Evolutionary conservation across 2,797 vertebrate genomes (phyloP).

Genomic region (Hylomyscus alleni): DNA sequence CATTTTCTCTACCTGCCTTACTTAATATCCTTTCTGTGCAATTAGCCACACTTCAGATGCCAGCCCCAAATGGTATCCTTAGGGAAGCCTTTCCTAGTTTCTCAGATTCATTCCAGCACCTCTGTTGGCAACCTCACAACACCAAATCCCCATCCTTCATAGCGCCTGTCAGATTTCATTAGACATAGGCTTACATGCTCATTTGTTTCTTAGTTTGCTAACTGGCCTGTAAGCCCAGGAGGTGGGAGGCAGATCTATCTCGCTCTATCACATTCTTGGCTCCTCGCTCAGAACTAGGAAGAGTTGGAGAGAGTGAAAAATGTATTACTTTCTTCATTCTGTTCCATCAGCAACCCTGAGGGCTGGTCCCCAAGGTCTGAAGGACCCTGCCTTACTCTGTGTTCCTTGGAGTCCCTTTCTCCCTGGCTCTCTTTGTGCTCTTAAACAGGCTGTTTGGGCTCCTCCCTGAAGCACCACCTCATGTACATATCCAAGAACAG

Average conservation of each 20-base stretch:
- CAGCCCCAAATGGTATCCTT: slow-evolving; percentile 7
- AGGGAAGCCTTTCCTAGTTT: slow-evolving; percentile 30
- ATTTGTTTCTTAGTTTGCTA: background rate
- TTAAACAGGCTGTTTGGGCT: background rate
- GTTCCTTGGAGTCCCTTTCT: background rate
- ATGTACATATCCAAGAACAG: background rate
- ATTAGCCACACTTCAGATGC: slow-evolving; percentile 21
- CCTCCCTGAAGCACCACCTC: background rate
- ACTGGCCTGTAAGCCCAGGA: background rate
- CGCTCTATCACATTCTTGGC: background rate
- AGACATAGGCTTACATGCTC: background rate
- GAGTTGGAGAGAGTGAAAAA: background rate
- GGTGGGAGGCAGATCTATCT: background rate
- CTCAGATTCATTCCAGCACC: background rate
- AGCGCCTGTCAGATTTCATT: slow-evolving; percentile 4
- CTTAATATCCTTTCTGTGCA: background rate
- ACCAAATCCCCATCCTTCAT: background rate
- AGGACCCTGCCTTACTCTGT: background rate
- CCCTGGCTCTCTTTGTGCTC: background rate
- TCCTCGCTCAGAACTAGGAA: background rate
- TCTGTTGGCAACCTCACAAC: background rate
- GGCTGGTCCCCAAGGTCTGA: background rate
- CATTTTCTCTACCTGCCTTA: background rate
- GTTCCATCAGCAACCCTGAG: background rate
- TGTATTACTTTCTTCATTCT: background rate